Evolutionary conservation across 2,888 invertebrate species (phyloP).

Genomic region (Monopis laevigella): DNA sequence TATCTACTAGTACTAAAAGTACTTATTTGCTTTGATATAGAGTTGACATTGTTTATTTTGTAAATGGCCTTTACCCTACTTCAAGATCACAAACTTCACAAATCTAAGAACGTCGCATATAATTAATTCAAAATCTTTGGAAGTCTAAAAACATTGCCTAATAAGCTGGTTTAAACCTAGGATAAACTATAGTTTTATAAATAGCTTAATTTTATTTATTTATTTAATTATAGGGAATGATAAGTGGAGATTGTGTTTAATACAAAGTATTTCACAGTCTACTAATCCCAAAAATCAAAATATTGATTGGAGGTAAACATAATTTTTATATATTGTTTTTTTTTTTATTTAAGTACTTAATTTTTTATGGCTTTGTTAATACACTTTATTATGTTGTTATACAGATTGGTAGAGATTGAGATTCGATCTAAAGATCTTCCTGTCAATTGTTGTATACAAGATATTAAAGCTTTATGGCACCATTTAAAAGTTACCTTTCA

Average conservation of each 20-base stretch:
- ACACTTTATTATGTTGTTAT: conserved; percentile 17
- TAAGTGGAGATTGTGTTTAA: conserved; percentile 52
- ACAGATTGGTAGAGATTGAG: conserved; percentile 46
- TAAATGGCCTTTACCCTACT: no score
- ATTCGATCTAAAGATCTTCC: conserved; percentile 45
- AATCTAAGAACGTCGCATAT: no score
- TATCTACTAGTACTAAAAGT: no score
- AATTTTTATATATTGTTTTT: neutral
- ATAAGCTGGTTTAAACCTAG: no score
- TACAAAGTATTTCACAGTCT: conserved; percentile 29
- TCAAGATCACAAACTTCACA: no score
- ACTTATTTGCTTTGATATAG: no score
- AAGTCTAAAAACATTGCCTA: no score
- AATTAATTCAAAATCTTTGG: no score
- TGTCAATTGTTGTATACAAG: conserved; percentile 50
- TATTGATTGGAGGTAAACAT: conserved; percentile 45
- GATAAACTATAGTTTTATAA: no score
- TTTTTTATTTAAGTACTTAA: neutral
- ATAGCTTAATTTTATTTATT: neutral
- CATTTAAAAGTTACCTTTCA: conserved; percentile 47
- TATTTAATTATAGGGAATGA: conserved; percentile 39
- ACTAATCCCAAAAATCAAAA: conserved; percentile 39
- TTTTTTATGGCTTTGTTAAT: neutral
- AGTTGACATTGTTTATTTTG: no score
- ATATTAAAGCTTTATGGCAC: conserved; percentile 54